These are phyloP conservation scores for Aspidiotus destructor DNA, from an alignment of 2,888 invertebrate genomes.

Conservation along the genomic window DNA sequence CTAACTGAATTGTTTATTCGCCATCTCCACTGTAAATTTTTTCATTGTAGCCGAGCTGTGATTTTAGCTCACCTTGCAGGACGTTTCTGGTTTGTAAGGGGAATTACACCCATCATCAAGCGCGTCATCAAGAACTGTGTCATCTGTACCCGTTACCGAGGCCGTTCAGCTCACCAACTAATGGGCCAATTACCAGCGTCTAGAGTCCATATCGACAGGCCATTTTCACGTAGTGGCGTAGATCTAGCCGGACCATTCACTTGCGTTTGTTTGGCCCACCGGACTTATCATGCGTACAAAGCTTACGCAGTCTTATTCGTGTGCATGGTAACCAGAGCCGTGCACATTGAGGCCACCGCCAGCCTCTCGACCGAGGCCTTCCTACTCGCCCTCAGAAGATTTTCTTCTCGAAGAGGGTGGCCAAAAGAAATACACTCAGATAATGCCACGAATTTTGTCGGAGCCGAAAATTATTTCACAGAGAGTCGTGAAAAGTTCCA, in stretches of 20 bases:
- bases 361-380: slow-evolving; percentile 1
- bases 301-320: slow-evolving; percentile 9
- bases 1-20: neutral
- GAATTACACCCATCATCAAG: neutral
- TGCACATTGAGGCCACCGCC: slow-evolving; percentile 11
- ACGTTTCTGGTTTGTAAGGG: neutral
- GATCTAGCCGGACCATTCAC: slow-evolving; percentile 7
- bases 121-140: neutral
- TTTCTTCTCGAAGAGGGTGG: slow-evolving; percentile 7
- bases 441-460: slow-evolving; percentile 21
- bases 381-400: neutral
- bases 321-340: slow-evolving; percentile 9
- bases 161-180: neutral
- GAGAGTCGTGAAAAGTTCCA: neutral
- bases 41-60: neutral
- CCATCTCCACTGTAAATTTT: neutral
- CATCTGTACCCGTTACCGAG: neutral
- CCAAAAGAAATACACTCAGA: slow-evolving; percentile 8
- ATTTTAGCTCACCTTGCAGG: neutral
- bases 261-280: neutral
- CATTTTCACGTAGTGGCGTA: neutral
- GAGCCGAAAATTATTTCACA: slow-evolving; percentile 1
- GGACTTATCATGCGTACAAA: neutral
- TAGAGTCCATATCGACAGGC: neutral
- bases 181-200: neutral